Base-by-base conservation (phyloP, 2,888 invertebrate genomes). In the Drosophila pseudotalamancana region DNA sequence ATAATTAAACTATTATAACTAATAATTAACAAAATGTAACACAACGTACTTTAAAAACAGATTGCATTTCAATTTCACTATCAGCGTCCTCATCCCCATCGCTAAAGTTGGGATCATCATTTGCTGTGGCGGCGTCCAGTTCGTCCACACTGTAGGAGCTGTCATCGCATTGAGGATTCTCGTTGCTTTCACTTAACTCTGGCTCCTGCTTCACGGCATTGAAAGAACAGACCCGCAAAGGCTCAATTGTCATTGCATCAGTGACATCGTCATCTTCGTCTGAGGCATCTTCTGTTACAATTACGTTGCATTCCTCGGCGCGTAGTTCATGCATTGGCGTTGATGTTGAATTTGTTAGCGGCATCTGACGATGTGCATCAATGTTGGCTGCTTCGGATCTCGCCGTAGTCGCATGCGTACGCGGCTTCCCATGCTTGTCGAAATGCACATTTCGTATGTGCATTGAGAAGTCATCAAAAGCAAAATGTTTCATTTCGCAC, bases 401-500 rank as follows among this genome's bases (percentile, higher is more conserved):
- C 21, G 40, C 12, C 1, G 29, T 61, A 5, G 50, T 32, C 6
- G 34, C 25, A 1, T 72, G 37, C 0, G 71, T 80, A 4, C 60
- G 63, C 0, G 68, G 75, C 23, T 57, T 69, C 4, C 68, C 69
- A 8, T 63, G 11, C 11, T 39, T 56, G 32, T 75, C 78, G 5
- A 82, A 76, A 16, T 84, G 83, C n/a, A 65, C 70, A 35, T 86
- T 83, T 4, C 67, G 77, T 21, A 88, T 77, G 57, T 84, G 83
- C 42, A 72, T 62, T 11, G 55, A 57, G n/a, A 84, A 84, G 50
- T 84, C 83, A 4, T 83, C 77, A 19, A 86, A 84, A 1, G 56
- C 48, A 11, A 88, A 84, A 32, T 77, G 66, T n/a, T 86, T 84
- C 87, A 84, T 88, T 11, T 80, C 67, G 50, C 83, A 84, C 2